Evolutionary conservation across 2,113 vertebrate species (phyloP).

Genomic region (Dasyurus viverrinus): DNA sequence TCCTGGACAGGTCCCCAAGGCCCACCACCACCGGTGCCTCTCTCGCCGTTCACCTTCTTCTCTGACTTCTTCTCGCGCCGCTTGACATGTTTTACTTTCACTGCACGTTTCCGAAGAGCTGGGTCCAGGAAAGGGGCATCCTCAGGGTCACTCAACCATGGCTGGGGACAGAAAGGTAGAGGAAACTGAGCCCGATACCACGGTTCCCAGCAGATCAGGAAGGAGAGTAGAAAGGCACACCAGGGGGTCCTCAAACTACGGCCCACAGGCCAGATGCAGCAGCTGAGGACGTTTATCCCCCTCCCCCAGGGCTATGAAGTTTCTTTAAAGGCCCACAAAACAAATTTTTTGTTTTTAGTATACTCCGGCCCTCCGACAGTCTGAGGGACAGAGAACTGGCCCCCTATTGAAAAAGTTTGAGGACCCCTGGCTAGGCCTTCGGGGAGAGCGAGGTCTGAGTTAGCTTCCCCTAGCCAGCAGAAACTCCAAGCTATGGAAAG

Average conservation of each 20-base stretch:
- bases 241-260: too few relatives aligned
- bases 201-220: neutral
- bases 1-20: neutral
- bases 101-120: constrained; percentile 91
- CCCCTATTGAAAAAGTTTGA: too few relatives aligned
- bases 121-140: constrained; percentile 90
- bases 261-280: too few relatives aligned
- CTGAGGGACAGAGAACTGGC: too few relatives aligned
- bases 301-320: too few relatives aligned
- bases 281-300: too few relatives aligned
- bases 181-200: neutral
- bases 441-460: neutral
- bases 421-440: neutral
- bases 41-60: constrained; percentile 86
- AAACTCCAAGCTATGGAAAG: neutral
- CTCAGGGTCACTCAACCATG: constrained; percentile 91
- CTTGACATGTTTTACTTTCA: constrained; percentile 96
- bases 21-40: neutral
- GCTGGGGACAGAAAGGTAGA: constrained; percentile 77
- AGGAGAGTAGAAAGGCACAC: neutral
- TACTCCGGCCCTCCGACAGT: too few relatives aligned
- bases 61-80: constrained; percentile 95
- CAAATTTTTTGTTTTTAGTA: too few relatives aligned
- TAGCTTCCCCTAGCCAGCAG: neutral
- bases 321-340: too few relatives aligned